Evolutionary conservation across 2,888 invertebrate species (phyloP).

Genomic region (Tetragonisca angustula): DNA sequence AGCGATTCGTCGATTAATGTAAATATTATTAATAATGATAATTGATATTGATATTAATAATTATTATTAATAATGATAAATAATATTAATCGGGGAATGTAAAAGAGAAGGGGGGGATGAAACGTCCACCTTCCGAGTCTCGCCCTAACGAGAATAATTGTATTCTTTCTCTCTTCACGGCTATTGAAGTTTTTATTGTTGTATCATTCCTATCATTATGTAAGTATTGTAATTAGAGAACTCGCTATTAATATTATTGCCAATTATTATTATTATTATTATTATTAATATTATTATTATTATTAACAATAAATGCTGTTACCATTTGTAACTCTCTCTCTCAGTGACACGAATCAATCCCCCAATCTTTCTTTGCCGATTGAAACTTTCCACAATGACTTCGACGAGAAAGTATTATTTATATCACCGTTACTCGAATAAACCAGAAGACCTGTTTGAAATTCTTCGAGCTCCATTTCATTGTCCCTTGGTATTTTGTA

Average conservation of each 20-base stretch:
- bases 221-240: slow-evolving; percentile 80
- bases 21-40: no score
- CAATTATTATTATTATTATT: slow-evolving; percentile 79
- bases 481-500: neutral
- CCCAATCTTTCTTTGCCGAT: neutral
- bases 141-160: slow-evolving; percentile 69
- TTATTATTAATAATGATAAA: no score
- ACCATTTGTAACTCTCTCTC: slow-evolving; percentile 79
- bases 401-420: slow-evolving; percentile 12
- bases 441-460: slow-evolving; percentile 41
- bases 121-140: slow-evolving; percentile 50
- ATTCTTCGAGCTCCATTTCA: neutral
- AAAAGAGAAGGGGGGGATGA: slow-evolving; percentile 6
- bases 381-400: neutral
- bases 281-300: slow-evolving; percentile 82
- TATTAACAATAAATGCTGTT: slow-evolving; percentile 84
- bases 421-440: slow-evolving; percentile 48
- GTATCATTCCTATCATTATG: slow-evolving; percentile 81
- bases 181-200: slow-evolving; percentile 82
- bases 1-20: slow-evolving; percentile 21
- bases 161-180: slow-evolving; percentile 75
- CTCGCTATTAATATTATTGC: slow-evolving; percentile 82
- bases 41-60: no score
- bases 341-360: slow-evolving; percentile 32
- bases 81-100: neutral